These are phyloP conservation scores for Hypsibius dujardini DNA, from an alignment of 1,140 invertebrate species.

Conservation along the genomic window DNA sequence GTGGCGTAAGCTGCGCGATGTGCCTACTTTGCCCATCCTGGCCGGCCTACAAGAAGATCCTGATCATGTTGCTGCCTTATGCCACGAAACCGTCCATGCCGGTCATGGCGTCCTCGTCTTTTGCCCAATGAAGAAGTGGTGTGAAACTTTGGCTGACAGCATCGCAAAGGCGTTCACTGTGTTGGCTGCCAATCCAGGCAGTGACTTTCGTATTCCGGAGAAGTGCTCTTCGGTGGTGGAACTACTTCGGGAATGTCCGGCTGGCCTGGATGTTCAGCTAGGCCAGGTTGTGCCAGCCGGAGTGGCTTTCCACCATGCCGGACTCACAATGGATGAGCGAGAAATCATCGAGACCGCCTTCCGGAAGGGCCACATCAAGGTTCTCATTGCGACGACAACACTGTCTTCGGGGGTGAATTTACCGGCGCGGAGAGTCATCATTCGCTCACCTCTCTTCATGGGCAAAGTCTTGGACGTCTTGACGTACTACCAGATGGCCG, in stretches of 20 bases:
- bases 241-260: conserved; percentile 62
- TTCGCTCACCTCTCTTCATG: conserved; percentile 63
- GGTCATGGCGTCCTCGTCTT: conserved; percentile 78
- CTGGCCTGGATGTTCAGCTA: conserved; percentile 60
- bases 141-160: conserved; percentile 66
- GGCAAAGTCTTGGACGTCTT: conserved; percentile 56
- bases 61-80: conserved; percentile 63
- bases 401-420: conserved; percentile 90
- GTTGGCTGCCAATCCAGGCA: conserved; percentile 38
- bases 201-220: conserved; percentile 44
- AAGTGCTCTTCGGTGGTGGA: conserved; percentile 56
- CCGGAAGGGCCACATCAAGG: conserved; percentile 55
- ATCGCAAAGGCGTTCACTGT: conserved; percentile 56
- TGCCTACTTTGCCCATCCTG: conserved; percentile 19
- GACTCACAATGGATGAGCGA: conserved; percentile 54
- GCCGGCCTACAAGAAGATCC: conserved; percentile 40
- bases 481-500: conserved; percentile 89
- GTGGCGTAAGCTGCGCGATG: conserved; percentile 29
- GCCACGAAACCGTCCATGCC: conserved; percentile 65
- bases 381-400: conserved; percentile 83
- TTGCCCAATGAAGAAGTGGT: conserved; percentile 84
- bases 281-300: conserved; percentile 62
- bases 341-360: conserved; percentile 77
- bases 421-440: conserved; percentile 77
- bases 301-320: conserved; percentile 91